A percentile compares a stretch with the other conserved stretches of the same genome.
Conservation (phyloP, 2,797 vertebrate genomes). For the Brachyalestes nurse region DNA sequence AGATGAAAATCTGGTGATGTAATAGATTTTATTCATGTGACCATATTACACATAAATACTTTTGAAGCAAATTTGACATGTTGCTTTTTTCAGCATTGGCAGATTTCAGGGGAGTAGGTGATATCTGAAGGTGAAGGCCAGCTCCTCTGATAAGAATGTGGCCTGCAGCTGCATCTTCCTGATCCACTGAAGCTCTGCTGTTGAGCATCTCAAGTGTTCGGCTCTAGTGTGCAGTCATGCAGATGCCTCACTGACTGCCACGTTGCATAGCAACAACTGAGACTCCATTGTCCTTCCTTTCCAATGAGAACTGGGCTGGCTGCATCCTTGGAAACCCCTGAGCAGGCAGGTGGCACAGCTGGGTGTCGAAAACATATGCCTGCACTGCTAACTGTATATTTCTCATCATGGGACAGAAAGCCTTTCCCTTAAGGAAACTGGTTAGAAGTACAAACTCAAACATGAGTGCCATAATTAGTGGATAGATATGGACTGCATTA, state of each 20-base stretch:
- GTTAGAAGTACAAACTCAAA: neutral
- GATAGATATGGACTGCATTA: slow-evolving; percentile 31
- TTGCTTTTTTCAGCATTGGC: neutral
- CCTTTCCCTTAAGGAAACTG: neutral
- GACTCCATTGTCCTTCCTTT: neutral
- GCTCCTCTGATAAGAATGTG: neutral
- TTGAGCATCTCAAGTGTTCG: neutral
- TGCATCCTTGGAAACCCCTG: neutral
- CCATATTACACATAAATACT: neutral
- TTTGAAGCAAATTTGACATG: neutral
- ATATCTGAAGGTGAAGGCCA: neutral
- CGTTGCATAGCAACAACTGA: slow-evolving; percentile 30
- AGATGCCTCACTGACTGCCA: slow-evolving; percentile 20
- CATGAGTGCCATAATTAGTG: neutral
- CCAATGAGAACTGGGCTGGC: neutral
- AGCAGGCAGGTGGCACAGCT: slow-evolving; percentile 17
- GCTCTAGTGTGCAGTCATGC: slow-evolving; percentile 11
- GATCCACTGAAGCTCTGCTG: neutral
- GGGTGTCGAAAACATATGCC: neutral
- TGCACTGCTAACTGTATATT: neutral
- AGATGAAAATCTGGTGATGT: too few relatives aligned
- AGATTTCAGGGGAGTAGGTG: neutral
- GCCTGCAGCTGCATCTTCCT: neutral
- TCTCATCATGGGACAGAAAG: neutral
- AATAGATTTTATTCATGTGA: too few relatives aligned